Evolutionary conservation across 2,888 invertebrate species (phyloP).

Genomic region (Tryphoninae sp.): DNA sequence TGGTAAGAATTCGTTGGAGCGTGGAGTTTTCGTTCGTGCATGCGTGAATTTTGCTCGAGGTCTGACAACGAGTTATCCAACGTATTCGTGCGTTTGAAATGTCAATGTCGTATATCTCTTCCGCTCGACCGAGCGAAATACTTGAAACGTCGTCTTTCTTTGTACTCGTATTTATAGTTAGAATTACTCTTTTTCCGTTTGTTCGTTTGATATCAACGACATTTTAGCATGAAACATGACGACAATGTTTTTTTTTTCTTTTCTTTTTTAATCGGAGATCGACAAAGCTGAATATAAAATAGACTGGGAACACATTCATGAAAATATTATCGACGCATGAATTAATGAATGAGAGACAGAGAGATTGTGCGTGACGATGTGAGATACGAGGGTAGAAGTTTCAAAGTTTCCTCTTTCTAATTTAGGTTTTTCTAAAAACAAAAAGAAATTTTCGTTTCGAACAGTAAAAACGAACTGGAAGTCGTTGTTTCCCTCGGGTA

Average conservation of each 20-base stretch:
- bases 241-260: not conserved
- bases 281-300: too few species aligned
- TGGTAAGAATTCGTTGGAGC: not conserved
- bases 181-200: slow-evolving; percentile 12
- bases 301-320: too few species aligned
- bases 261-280: too few species aligned
- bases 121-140: slow-evolving; percentile 13
- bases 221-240: not conserved
- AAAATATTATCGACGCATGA: too few species aligned
- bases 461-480: too few species aligned
- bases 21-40: not conserved
- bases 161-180: not conserved
- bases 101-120: slow-evolving; percentile 19
- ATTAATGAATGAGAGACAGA: not conserved
- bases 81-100: slow-evolving; percentile 10
- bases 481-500: not conserved
- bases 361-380: not conserved
- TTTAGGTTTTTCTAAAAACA: too few species aligned
- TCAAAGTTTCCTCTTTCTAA: too few species aligned
- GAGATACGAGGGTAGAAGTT: not conserved
- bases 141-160: slow-evolving; percentile 16
- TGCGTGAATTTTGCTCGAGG: not conserved
- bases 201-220: not conserved
- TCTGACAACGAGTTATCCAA: slow-evolving; percentile 3
- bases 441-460: too few species aligned